Evolutionary conservation across 2,888 invertebrate species (phyloP).

Genomic region (Pristionchus exspectatus): DNA sequence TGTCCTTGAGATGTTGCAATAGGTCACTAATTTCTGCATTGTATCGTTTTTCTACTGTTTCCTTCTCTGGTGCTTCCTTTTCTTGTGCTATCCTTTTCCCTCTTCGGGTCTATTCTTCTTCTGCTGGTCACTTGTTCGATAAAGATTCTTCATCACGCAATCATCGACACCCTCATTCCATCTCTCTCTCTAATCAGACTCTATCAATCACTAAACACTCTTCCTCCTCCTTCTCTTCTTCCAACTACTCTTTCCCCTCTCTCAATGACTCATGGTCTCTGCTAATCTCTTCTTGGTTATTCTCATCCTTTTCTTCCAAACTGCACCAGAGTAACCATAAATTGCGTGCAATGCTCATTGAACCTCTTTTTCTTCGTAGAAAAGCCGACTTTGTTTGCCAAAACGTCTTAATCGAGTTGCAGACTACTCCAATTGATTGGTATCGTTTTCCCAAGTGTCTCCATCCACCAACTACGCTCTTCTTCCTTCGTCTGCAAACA

Average conservation of each 20-base stretch:
- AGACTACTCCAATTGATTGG: slow-evolving; percentile 1
- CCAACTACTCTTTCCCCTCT: slow-evolving; percentile 17
- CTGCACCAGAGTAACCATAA: slow-evolving; percentile 13
- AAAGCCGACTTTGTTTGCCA: neutral
- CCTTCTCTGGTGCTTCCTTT: neutral
- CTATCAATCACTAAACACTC: neutral
- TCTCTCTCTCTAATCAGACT: slow-evolving; percentile 21
- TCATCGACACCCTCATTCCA: neutral
- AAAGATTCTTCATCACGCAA: slow-evolving; percentile 12
- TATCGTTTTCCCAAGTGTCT: neutral
- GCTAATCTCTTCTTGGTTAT: neutral
- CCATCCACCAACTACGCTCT: neutral
- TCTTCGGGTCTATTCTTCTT: neutral
- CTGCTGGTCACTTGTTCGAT: slow-evolving; percentile 10
- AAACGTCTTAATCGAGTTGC: neutral
- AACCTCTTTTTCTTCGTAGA: neutral
- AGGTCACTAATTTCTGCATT: neutral
- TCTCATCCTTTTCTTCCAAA: neutral
- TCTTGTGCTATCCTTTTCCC: neutral
- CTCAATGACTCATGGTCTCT: slow-evolving; percentile 11
- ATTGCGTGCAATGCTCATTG: slow-evolving; percentile 1
- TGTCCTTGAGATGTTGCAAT: slow-evolving; percentile 7
- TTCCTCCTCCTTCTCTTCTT: neutral
- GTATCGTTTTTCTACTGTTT: neutral
- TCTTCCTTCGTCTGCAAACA: slow-evolving; percentile 11